phyloP scores from a whole-genome alignment of 2,888 invertebrate genomes.

The Hyppa rectilinea region DNA sequence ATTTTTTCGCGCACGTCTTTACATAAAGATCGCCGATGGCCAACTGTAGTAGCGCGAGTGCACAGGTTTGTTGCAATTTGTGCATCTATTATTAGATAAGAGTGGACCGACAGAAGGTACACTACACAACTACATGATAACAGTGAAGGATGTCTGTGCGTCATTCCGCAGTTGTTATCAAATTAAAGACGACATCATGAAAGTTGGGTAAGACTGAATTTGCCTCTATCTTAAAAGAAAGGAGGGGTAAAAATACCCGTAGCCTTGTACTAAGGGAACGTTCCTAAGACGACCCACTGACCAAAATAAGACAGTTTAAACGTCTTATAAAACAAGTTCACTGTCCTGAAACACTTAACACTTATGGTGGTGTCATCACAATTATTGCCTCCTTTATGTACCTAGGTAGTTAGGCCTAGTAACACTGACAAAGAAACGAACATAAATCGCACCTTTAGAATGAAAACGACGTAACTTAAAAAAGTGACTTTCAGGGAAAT shows the following conservation, averaged over 20 bases:
- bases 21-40: constrained; percentile 27
- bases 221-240: neutral
- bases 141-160: constrained; percentile 22
- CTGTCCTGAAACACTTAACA: neutral
- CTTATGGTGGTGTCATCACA: neutral
- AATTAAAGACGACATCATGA: constrained; percentile 1
- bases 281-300: too few relatives aligned
- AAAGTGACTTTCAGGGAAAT: too few relatives aligned
- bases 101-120: constrained; percentile 35
- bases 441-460: too few relatives aligned
- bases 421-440: too few relatives aligned
- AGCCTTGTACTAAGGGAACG: too few relatives aligned
- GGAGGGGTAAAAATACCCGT: neutral
- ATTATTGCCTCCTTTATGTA: neutral
- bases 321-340: too few relatives aligned
- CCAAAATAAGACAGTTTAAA: too few relatives aligned
- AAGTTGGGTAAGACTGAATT: neutral
- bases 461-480: too few relatives aligned
- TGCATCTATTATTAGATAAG: constrained; percentile 53
- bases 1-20: constrained; percentile 54
- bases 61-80: constrained; percentile 46
- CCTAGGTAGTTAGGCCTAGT: too few relatives aligned
- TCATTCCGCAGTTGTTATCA: constrained; percentile 3
- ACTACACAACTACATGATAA: constrained; percentile 21
- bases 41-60: constrained; percentile 51